These are phyloP conservation scores for Thymelicus acteon DNA, from an alignment of 2,888 invertebrate species.

Conservation along the genomic window DNA sequence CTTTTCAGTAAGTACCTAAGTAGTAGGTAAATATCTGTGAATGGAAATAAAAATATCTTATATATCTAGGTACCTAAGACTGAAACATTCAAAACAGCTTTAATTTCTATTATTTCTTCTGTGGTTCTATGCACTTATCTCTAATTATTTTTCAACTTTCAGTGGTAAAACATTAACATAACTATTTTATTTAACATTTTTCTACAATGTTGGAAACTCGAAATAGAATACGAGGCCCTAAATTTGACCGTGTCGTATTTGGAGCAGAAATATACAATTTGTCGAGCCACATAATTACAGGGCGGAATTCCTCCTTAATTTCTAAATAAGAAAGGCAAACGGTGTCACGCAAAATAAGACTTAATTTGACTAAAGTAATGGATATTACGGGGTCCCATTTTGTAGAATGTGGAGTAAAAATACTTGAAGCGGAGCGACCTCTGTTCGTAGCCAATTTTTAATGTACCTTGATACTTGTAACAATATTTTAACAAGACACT, in stretches of 20 bases:
- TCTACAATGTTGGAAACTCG: slow-evolving; percentile 28
- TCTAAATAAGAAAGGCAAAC: slow-evolving; percentile 66
- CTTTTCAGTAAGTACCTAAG: too few species aligned
- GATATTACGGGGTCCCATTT: slow-evolving; percentile 60
- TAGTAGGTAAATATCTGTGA: too few species aligned
- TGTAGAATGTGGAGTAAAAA: slow-evolving; percentile 59
- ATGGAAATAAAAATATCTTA: too few species aligned
- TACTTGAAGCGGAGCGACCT: slow-evolving; percentile 42
- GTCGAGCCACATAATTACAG: slow-evolving; percentile 59
- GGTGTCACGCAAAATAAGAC: slow-evolving; percentile 74
- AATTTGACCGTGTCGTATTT: slow-evolving; percentile 43
- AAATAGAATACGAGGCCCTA: slow-evolving; percentile 37
- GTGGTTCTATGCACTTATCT: too few species aligned
- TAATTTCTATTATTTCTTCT: too few species aligned
- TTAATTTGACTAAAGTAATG: slow-evolving; percentile 73
- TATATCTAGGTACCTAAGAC: too few species aligned
- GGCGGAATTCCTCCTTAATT: slow-evolving; percentile 56
- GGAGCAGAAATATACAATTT: slow-evolving; percentile 57
- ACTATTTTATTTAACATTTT: neutral
- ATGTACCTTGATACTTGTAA: slow-evolving; percentile 20
- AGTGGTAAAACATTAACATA: too few species aligned
- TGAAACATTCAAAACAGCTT: too few species aligned
- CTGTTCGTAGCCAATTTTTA: slow-evolving; percentile 32
- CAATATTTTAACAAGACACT: slow-evolving; percentile 33
- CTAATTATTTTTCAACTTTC: too few species aligned